These are phyloP conservation scores for Stomorhina lunata DNA, from an alignment of 2,888 invertebrate species.

Conservation along the genomic window DNA sequence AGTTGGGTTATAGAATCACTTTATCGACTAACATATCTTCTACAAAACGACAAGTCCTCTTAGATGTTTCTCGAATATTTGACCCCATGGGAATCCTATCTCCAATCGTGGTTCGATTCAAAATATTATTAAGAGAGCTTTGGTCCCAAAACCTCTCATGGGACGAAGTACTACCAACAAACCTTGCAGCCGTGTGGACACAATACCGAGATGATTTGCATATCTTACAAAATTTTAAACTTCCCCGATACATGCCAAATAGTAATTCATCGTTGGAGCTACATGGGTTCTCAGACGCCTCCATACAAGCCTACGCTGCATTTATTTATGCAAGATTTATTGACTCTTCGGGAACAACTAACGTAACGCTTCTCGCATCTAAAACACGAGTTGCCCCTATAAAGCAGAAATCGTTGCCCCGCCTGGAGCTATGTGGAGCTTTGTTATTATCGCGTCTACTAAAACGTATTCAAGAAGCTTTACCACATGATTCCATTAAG, in stretches of 20 bases:
- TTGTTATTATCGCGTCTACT: constrained; percentile 15
- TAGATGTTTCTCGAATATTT: constrained; percentile 54
- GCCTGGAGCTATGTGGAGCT: constrained; percentile 16
- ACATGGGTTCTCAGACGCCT: too few species aligned
- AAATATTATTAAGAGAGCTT: constrained; percentile 58
- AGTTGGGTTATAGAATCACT: constrained; percentile 32
- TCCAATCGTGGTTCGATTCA: constrained; percentile 53
- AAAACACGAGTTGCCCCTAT: constrained; percentile 38
- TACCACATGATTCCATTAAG: background rate
- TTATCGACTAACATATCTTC: background rate
- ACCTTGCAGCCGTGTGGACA: background rate
- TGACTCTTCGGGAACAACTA: background rate
- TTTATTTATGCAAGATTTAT: constrained; percentile 11
- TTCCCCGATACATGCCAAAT: background rate
- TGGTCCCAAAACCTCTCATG: constrained; percentile 52
- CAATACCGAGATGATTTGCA: constrained; percentile 6
- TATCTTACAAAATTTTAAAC: too few species aligned
- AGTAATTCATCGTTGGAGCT: background rate
- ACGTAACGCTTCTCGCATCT: background rate
- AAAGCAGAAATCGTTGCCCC: background rate
- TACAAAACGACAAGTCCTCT: constrained; percentile 47
- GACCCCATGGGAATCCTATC: constrained; percentile 57
- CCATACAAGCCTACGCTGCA: constrained; percentile 36
- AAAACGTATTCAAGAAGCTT: background rate
- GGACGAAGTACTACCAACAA: constrained; percentile 57